phyloP scores from a whole-genome alignment of 2,888 invertebrate genomes.

The Cremastobaeus sp. region DNA sequence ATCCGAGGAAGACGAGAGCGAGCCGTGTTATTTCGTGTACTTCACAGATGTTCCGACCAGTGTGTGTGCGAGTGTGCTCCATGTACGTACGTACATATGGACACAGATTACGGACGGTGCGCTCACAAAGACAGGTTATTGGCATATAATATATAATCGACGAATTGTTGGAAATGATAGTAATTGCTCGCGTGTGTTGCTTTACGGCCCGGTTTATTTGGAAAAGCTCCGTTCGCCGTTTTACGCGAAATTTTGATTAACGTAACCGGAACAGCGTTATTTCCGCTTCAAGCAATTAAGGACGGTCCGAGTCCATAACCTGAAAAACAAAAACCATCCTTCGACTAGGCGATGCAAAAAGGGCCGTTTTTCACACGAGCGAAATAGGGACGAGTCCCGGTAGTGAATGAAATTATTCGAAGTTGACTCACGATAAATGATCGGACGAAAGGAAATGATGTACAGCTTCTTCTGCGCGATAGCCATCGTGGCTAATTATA shows the following conservation, averaged over 20 bases:
- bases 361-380: too few relatives aligned
- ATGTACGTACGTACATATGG: conserved; percentile 2
- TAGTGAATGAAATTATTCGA: too few relatives aligned
- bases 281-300: too few relatives aligned
- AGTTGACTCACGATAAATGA: too few relatives aligned
- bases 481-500: conserved; percentile 14
- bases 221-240: conserved; percentile 23
- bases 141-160: conserved; percentile 49
- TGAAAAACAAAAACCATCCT: too few relatives aligned
- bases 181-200: conserved; percentile 34
- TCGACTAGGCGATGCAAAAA: too few relatives aligned
- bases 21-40: conserved; percentile 49
- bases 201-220: conserved; percentile 17
- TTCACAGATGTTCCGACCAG: conserved; percentile 54
- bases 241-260: too few relatives aligned
- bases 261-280: too few relatives aligned
- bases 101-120: conserved; percentile 40
- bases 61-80: conserved; percentile 18
- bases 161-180: conserved; percentile 41
- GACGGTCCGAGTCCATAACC: too few relatives aligned
- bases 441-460: background rate
- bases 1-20: conserved; percentile 44
- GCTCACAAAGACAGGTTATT: conserved; percentile 33
- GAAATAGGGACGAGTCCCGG: too few relatives aligned
- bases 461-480: background rate